phyloP scores from a whole-genome alignment of 2,888 invertebrate species.

The Drosophila flavopinicola region DNA sequence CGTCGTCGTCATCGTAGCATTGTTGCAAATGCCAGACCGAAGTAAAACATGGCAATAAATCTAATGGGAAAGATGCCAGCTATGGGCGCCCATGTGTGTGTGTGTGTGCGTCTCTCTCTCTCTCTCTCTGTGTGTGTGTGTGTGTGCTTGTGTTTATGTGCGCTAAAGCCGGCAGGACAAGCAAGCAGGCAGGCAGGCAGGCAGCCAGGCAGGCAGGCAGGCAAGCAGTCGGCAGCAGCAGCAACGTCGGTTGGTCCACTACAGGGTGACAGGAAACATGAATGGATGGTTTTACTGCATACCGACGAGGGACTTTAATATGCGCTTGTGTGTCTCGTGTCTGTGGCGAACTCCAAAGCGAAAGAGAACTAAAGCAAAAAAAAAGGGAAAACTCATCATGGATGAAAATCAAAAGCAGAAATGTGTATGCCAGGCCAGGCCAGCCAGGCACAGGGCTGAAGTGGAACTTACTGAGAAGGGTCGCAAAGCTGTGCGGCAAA shows the following conservation, averaged over 20 bases:
- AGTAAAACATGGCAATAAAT: conserved; percentile 82
- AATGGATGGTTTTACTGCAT: conserved; percentile 77
- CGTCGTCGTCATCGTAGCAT: conserved; percentile 23
- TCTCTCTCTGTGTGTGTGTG: neutral
- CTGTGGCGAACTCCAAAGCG: conserved; percentile 29
- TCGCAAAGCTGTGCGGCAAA: conserved; percentile 57
- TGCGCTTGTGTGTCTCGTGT: conserved; percentile 31
- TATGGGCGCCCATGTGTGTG: conserved; percentile 29
- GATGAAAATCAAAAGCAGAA: conserved; percentile 78
- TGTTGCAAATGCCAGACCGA: conserved; percentile 57
- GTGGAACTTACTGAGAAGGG: conserved; percentile 74
- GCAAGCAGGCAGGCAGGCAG: conserved; percentile 2
- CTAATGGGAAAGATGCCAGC: conserved; percentile 74
- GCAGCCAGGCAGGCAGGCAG: conserved; percentile 1
- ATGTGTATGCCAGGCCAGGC: conserved; percentile 24
- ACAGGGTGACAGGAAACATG: conserved; percentile 79
- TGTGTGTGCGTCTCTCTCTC: no score
- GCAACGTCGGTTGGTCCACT: conserved; percentile 61
- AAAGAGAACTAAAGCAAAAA: conserved; percentile 57
- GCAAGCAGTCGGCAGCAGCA: conserved; percentile 21
- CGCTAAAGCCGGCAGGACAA: conserved; percentile 40
- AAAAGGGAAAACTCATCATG: conserved; percentile 79
- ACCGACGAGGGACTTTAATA: conserved; percentile 42
- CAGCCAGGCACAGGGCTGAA: conserved; percentile 57
- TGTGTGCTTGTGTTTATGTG: conserved; percentile 13